Base-by-base conservation (phyloP, 2,888 invertebrate species). In the Gonocerus acuteangulatus region DNA sequence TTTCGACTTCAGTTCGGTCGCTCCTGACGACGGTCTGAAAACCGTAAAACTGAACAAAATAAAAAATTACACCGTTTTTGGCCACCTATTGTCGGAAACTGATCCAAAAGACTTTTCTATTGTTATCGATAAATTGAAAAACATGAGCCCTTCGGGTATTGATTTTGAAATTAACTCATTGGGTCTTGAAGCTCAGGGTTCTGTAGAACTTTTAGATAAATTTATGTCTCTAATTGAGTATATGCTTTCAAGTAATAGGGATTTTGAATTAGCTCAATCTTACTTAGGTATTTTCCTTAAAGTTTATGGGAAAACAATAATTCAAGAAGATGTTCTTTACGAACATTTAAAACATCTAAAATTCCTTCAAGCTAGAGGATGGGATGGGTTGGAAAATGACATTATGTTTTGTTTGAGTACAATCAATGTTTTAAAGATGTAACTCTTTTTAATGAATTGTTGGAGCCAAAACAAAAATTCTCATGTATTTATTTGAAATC, bases 201-300 rank as follows among this genome's bases (percentile, higher is more conserved):
- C 86, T 0, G 71, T 80, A 4, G 76, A 80, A 23, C 77, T 90
- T 1, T 82, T 95, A 83, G 73, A 82, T 32, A 83, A 87, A 68
- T 95, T 94, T 75, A 75, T 95, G 59, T 79, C 82, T 68, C 82
- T 89, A 75, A 74, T 95, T 19, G 77, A 81, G 61, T 76, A 76
- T 60, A 84, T 87, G 78, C 77, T 96, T 36, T 77, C 80, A 67
- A 84, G 82, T 1, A 89, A 89, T 70, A 80, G 74, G 65, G 83
- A 95, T 76, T 96, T 93, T 74, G 96, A 97, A 77, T 75, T 95
- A 60, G 85, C 86, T 0, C 91, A 95, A 72, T 85, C 95, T 0
- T 96, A 95, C 75, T 79, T 96, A 63, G 85, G 86, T 48, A 78
- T 94, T 47, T 95, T 93, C 74, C 75, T 97, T 32, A 94, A 94